phyloP scores from a whole-genome alignment of 2,113 vertebrate genomes.

The Phylloscopus trochiloides region DNA sequence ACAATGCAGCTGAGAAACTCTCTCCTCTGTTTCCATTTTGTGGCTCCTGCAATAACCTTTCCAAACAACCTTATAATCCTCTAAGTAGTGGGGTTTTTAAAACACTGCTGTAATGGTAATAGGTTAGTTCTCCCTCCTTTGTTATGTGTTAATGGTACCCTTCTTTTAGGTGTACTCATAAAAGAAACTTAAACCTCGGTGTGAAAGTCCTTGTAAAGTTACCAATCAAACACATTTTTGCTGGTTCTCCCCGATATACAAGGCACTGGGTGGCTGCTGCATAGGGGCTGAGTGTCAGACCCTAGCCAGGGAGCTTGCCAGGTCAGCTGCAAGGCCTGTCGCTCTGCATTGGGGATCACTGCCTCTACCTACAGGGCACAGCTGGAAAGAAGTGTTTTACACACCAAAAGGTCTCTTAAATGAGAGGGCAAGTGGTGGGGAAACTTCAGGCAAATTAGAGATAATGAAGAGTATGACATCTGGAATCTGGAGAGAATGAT shows the following conservation, averaged over 20 bases:
- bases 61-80: constrained; percentile 28
- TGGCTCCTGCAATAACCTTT: constrained; percentile 4
- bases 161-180: constrained; percentile 14
- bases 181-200: not conserved
- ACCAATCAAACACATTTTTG: not conserved
- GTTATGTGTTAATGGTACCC: constrained; percentile 24
- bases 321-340: accelerated
- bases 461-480: not conserved
- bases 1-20: not conserved
- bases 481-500: not conserved
- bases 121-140: constrained; percentile 9
- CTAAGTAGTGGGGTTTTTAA: not conserved
- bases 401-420: not conserved
- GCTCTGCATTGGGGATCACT: accelerated
- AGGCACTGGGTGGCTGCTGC: not conserved
- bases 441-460: not conserved
- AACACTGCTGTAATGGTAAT: not conserved
- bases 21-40: constrained; percentile 22
- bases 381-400: not conserved
- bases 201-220: constrained; percentile 7
- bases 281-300: accelerated
- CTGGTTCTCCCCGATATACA: not conserved
- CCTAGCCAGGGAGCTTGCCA: not conserved
- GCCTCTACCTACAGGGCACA: accelerated
- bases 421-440: not conserved